These are phyloP conservation scores for Agonopterix alstromeriana DNA, from an alignment of 2,888 invertebrate genomes.

Conservation along the genomic window DNA sequence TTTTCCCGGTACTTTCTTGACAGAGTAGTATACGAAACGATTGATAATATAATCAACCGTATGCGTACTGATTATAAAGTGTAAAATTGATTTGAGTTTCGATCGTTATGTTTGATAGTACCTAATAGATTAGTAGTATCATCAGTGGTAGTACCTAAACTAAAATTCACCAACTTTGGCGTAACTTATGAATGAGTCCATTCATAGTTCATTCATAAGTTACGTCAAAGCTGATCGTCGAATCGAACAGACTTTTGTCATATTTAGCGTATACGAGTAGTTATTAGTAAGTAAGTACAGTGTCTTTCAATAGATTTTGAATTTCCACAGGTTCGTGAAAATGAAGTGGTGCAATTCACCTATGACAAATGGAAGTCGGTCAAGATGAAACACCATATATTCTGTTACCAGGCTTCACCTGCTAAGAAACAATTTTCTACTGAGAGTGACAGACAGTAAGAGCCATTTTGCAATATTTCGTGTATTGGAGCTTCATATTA, in stretches of 20 bases:
- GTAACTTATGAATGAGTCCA: too few relatives aligned
- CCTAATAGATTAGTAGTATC: too few relatives aligned
- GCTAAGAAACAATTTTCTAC: conserved; percentile 88
- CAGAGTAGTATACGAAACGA: too few relatives aligned
- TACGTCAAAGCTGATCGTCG: too few relatives aligned
- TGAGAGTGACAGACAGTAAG: conserved; percentile 81
- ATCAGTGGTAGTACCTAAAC: neutral
- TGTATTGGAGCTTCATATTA: neutral
- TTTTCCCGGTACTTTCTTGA: too few relatives aligned
- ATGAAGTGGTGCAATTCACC: conserved; percentile 88
- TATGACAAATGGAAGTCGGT: conserved; percentile 90
- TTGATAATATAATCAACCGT: too few relatives aligned
- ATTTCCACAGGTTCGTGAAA: conserved; percentile 81
- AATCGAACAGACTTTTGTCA: neutral
- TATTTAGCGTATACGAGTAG: too few relatives aligned
- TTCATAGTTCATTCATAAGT: too few relatives aligned
- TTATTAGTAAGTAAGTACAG: neutral
- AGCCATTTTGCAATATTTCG: conserved; percentile 2
- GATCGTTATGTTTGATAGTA: neutral
- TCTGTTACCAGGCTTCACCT: conserved; percentile 92
- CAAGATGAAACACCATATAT: conserved; percentile 91
- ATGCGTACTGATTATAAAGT: too few relatives aligned
- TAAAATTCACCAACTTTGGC: neutral
- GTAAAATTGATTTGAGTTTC: too few relatives aligned
- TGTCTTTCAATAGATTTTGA: neutral